Base-by-base conservation (phyloP, 2,797 vertebrate species). In the Phrynocephalus guinanensis region DNA sequence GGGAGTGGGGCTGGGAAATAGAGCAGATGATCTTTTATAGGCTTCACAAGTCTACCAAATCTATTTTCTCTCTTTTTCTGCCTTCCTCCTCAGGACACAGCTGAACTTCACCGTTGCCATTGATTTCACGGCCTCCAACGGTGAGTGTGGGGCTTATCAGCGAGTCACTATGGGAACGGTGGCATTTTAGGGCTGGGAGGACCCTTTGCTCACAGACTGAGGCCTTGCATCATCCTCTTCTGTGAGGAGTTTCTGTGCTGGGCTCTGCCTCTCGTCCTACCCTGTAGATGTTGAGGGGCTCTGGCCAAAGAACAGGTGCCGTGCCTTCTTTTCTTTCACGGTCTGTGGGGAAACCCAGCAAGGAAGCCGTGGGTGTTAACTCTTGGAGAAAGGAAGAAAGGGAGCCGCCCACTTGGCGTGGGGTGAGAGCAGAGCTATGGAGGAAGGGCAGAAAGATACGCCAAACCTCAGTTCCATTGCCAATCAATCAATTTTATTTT, bases 21-120 rank as follows among this genome's bases (percentile, higher is more conserved):
- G 9, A 28, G 24, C 3, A 38, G 8, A 52, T 38, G 70, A 30
- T 30, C 3, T 44, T 60, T 67, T 67, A 44, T 33, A 44, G 78
- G 30, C 48, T 30, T 79, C 13, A 5, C 24, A 67, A 68, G 56
- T 48, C 52, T 68, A 44, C 2, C 60, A 60, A 44, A n/a, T 81
- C 70, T 15, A 16, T 85, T 85, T 79, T 93, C 93, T 93, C 16
- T 13, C 89, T 93, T 67, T 73, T 90, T 38, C 72, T 33, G 9
- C 10, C 70, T 18, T 93, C 68, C 11, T 22, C 83, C 86, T 94
- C 95, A 99, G 99, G 95, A 99, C 99, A 0, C 98, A 99, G 92
- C 97, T 99, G 93, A 99, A 99, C 97, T 99, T 99, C 96, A 99
- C 99, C 0, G 98, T 99, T 15, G 99, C 99, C 75, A 99, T 99